phyloP scores from a whole-genome alignment of 1,140 invertebrate genomes.

The Sogatella furcifera region DNA sequence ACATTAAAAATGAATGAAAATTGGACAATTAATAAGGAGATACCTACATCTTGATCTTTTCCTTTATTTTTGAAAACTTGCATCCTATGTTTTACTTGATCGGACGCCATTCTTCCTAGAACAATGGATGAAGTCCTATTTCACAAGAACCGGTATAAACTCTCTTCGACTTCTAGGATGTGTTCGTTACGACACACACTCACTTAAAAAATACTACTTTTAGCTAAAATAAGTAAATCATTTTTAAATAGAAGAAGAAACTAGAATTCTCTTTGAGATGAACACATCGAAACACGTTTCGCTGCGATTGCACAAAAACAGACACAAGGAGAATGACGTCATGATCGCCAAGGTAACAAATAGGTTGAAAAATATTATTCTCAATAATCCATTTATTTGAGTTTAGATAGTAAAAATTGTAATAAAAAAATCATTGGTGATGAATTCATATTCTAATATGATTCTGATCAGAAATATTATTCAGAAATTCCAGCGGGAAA shows the following conservation, averaged over 20 bases:
- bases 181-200: background rate
- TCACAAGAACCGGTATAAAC: too few relatives aligned
- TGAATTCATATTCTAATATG: too few relatives aligned
- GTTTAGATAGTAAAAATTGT: too few relatives aligned
- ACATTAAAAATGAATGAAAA: background rate
- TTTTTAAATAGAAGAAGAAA: background rate
- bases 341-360: conserved; percentile 13
- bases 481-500: too few relatives aligned
- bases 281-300: conserved; percentile 12
- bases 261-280: background rate
- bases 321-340: conserved; percentile 11
- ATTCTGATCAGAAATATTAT: too few relatives aligned
- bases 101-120: conserved; percentile 56
- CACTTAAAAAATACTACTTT: background rate
- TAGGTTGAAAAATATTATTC: background rate
- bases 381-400: too few relatives aligned
- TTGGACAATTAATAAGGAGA: background rate
- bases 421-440: too few relatives aligned
- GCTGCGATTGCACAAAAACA: conserved; percentile 1
- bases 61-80: conserved; percentile 95
- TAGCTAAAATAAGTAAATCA: background rate
- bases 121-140: background rate
- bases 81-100: conserved; percentile 67
- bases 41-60: conserved; percentile 91
- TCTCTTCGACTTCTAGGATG: too few relatives aligned